Percentiles rank a stretch among this genome's conserved stretches.
These are phyloP conservation scores for Bicyclus anynana DNA, from an alignment of 1,140 invertebrate genomes.

Conservation along the genomic window DNA sequence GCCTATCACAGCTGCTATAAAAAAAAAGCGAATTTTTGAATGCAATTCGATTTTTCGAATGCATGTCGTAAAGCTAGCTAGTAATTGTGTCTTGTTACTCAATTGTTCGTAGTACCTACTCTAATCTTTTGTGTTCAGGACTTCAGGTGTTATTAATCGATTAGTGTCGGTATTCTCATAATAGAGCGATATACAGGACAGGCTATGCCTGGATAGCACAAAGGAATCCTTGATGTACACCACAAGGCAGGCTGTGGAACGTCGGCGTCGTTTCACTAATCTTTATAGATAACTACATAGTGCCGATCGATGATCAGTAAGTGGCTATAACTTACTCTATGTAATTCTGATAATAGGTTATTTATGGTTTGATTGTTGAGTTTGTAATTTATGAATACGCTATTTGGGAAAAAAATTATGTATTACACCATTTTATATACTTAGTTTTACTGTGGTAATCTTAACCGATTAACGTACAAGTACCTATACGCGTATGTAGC, in stretches of 20 bases:
- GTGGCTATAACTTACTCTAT: slow-evolving; percentile 39
- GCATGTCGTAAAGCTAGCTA: too few relatives aligned
- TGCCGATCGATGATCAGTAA: slow-evolving; percentile 53
- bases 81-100: too few relatives aligned
- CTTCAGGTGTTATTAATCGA: not conserved
- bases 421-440: too few relatives aligned
- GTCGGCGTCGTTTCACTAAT: slow-evolving; percentile 15
- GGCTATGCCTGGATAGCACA: not conserved
- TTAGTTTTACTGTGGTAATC: too few relatives aligned
- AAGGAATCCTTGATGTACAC: slow-evolving; percentile 26
- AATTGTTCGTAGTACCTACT: too few relatives aligned
- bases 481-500: too few relatives aligned
- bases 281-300: slow-evolving; percentile 18
- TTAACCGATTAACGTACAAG: too few relatives aligned
- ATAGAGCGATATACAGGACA: not conserved
- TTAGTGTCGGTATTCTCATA: slow-evolving; percentile 19
- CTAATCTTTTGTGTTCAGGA: not conserved
- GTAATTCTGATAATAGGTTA: slow-evolving; percentile 25
- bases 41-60: too few relatives aligned
- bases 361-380: not conserved
- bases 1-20: too few relatives aligned
- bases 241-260: slow-evolving; percentile 16
- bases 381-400: too few relatives aligned
- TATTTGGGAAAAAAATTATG: too few relatives aligned
- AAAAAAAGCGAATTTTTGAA: too few relatives aligned